Base-by-base conservation (phyloP, 1,140 invertebrate species). In the Choristoneura fumiferana region DNA sequence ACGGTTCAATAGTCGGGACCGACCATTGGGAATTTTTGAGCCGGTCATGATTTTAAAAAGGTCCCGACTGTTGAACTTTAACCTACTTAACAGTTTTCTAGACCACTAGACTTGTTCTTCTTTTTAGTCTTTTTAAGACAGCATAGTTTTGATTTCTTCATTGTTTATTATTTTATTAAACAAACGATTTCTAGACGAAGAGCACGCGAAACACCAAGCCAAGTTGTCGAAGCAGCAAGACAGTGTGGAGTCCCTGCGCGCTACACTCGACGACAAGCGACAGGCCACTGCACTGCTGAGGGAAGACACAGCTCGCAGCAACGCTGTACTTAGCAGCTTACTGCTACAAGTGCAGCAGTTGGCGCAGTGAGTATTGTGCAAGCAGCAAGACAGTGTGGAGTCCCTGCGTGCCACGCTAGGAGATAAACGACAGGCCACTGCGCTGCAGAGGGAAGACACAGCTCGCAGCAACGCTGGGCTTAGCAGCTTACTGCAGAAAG, bases 161-260 rank as follows among this genome's bases (percentile, higher is more conserved):
- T n/a, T n/a, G n/a, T n/a, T n/a, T n/a, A n/a, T n/a, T n/a, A n/a
- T n/a, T n/a, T n/a, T n/a, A n/a, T n/a, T n/a, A n/a, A n/a, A n/a
- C n/a, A n/a, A n/a, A n/a, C n/a, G n/a, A 36, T 66, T 81, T 62
- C 55, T 63, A 76, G 89, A 89, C 8, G 88, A 87, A 29, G 84
- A 91, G 55, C 73, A 73, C 33, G 78, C 75, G 6, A 79, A 91
- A 35, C 81, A 87, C 58, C 75, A 90, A 65, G 82, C 85, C 6
- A 81, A 90, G 61, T 69, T 84, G 3, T 57, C 74, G 39, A 88
- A 92, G 62, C 87, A 91, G 54, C 81, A 90, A 65, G 87, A 90
- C 45, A 91, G 85, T 43, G 70, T 91, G 1, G 81, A 87, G 15
- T 73, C 65, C 8, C 75, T 92, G 0, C 61, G 53, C 1, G 36